Evolutionary conservation across 2,113 vertebrate species (phyloP).

Genomic region (Pagrus major): DNA sequence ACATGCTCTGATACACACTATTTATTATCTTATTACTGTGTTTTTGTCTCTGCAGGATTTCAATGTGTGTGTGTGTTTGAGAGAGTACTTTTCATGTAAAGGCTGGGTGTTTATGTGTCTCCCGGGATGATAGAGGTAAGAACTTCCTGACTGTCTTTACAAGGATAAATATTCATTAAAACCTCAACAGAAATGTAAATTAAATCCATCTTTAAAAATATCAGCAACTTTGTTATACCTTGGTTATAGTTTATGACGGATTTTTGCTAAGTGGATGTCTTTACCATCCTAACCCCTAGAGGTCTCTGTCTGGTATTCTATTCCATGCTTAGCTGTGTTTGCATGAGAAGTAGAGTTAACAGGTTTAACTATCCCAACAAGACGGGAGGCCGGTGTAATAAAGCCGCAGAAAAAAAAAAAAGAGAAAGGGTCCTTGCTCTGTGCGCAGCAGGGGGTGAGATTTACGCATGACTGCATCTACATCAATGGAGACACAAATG

Average conservation of each 20-base stretch:
- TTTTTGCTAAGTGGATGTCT: conserved; percentile 5
- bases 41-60: neutral
- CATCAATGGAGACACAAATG: conserved; percentile 45
- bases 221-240: neutral
- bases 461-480: conserved; percentile 63
- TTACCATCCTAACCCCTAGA: conserved; percentile 65
- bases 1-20: neutral
- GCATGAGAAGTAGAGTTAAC: conserved; percentile 53
- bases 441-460: conserved; percentile 64
- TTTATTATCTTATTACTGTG: conserved; percentile 14
- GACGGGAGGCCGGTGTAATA: conserved; percentile 35
- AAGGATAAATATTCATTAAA: conserved; percentile 34
- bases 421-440: conserved; percentile 51
- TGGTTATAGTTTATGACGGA: neutral
- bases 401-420: conserved; percentile 28
- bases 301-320: conserved; percentile 57
- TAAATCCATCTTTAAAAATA: conserved; percentile 3
- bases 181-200: conserved; percentile 1
- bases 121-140: conserved; percentile 50
- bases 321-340: conserved; percentile 15
- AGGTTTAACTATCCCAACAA: conserved; percentile 59
- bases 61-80: conserved; percentile 33
- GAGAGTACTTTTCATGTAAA: neutral
- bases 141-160: conserved; percentile 49
- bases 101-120: neutral